Percentiles rank a stretch among this genome's conserved stretches.
These are phyloP conservation scores for Melieria crassipennis DNA, from an alignment of 2,888 invertebrate species.

Conservation along the genomic window DNA sequence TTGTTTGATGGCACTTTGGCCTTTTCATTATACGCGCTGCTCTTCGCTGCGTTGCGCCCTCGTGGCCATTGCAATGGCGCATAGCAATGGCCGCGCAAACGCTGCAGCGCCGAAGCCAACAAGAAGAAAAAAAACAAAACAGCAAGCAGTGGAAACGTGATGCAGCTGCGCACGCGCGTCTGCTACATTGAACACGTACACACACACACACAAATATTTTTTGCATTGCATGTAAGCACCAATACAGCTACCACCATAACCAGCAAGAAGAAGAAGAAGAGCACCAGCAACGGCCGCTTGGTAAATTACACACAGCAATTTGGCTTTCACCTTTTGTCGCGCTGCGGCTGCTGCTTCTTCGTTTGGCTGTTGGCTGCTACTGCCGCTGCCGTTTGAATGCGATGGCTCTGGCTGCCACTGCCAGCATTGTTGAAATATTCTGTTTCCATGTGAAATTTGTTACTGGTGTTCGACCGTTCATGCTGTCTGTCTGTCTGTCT, in stretches of 20 bases:
- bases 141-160: too few relatives aligned
- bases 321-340: constrained; percentile 15
- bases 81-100: too few relatives aligned
- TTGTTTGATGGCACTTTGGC: constrained; percentile 15
- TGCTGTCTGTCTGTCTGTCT: not conserved
- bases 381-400: not conserved
- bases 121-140: too few relatives aligned
- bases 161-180: constrained; percentile 18
- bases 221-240: not conserved
- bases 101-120: too few relatives aligned
- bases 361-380: not conserved
- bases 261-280: not conserved
- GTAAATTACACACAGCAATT: constrained; percentile 28
- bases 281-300: not conserved
- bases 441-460: constrained; percentile 38
- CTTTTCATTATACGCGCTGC: constrained; percentile 9
- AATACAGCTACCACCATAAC: constrained; percentile 12
- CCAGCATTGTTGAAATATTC: constrained; percentile 18
- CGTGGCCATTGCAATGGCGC: constrained; percentile 3
- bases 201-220: not conserved
- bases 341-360: not conserved
- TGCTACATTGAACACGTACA: not conserved
- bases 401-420: not conserved
- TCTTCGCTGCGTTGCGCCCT: not conserved
- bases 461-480: constrained; percentile 1